Base-by-base conservation (phyloP, 53 echinoderm and acorn worm species). In the Actinopyga echinites region DNA sequence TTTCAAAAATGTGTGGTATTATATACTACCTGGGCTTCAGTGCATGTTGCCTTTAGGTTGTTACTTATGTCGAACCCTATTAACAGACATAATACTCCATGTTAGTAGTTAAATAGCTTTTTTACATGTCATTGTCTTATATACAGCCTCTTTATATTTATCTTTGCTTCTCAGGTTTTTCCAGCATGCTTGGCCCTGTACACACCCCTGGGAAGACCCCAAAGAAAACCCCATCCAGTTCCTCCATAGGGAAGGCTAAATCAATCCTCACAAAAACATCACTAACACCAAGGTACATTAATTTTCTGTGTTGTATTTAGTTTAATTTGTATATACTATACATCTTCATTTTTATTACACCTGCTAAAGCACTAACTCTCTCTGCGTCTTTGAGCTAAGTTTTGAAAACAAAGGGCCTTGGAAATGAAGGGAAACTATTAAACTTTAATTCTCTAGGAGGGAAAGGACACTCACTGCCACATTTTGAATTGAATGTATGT, bases 191-290 rank as follows among this genome's bases (percentile, higher is more conserved):
- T 12, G 93, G 92, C 20, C 92, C 96, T 52, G 90, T 96, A 2
- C 79, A 83, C 71, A 96, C 96, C 62, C 83, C 79, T 42, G 87
- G 83, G 10, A 89, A 91, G 80, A 91, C 87, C 81, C 86, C 87
- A 32, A 89, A 83, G 57, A 93, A 95, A 91, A 93, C 93, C 20
- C 89, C 93, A 33, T 95, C 93, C 32, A 93, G 89, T 79, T 86
- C 87, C 68, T 91, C 91, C 54, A 82, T 89, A 23, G 87, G 91
- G 36, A 95, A 91, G 84, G 92, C 88, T 37, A 90, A 83, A 68
- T 89, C 96, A 22, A 82, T 96, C 85, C 89, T 96, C 80, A 87
- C 90, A 61, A 96, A 93, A 84, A 83, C 93, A 5, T 86, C 93
- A 8, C 90, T 96, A 24, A 96, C 96, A 36, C 96, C 96, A 58